Evolutionary conservation across 2,113 vertebrate genomes (phyloP).

Genomic region (Atlantisia rogersi): DNA sequence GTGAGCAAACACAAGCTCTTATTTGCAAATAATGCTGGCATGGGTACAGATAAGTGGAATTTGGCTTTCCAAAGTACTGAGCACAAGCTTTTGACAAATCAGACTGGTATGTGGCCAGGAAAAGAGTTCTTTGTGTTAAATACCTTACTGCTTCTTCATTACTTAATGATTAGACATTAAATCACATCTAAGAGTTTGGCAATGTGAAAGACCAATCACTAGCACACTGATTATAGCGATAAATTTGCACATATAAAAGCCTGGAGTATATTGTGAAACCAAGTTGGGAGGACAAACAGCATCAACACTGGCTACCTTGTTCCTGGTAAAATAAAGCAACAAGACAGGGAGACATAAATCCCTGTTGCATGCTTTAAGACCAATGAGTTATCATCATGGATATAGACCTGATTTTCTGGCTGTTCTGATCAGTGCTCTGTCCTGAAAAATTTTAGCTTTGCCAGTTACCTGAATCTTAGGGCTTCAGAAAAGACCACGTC

Average conservation of each 20-base stretch:
- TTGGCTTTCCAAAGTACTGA: neutral
- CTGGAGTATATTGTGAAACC: neutral
- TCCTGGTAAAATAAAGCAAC: neutral
- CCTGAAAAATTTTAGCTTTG: neutral
- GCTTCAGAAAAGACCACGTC: neutral
- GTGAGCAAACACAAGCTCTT: neutral
- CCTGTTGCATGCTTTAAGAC: neutral
- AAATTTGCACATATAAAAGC: neutral
- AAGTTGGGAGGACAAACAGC: neutral
- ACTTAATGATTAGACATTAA: neutral
- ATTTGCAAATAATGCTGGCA: neutral
- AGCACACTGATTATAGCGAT: neutral
- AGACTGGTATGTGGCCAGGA: neutral
- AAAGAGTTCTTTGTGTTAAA: neutral
- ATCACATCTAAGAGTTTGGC: neutral
- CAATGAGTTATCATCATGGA: neutral
- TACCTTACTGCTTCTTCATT: neutral
- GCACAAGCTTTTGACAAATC: neutral
- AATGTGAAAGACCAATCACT: neutral
- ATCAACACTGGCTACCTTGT: neutral
- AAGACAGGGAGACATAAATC: neutral
- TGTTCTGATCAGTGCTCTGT: neutral
- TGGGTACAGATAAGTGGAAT: no score
- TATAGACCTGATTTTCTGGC: neutral
- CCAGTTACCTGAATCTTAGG: neutral